Conservation (phyloP, 2,888 invertebrate genomes). For the Cheilosia vulpina region DNA sequence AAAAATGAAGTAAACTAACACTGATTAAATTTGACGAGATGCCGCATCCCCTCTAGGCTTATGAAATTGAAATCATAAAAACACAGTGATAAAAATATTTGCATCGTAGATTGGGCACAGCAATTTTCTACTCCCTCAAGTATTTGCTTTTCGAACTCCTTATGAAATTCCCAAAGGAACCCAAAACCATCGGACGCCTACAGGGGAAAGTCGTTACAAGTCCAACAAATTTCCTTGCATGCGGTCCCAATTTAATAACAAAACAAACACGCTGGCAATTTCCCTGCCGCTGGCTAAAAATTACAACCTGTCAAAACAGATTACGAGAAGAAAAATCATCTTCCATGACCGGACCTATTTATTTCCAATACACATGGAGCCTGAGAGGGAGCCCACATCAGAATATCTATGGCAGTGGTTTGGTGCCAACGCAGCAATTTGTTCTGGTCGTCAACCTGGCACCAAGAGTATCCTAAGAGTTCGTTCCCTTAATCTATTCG, state of each 20-base stretch:
- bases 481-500: conserved; percentile 58
- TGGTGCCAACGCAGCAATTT: conserved; percentile 48
- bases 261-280: conserved; percentile 43
- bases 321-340: conserved; percentile 51
- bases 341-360: conserved; percentile 23
- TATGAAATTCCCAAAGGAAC: neutral
- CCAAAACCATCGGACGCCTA: neutral
- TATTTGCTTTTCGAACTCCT: neutral
- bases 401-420: conserved; percentile 20
- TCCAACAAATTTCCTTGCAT: neutral
- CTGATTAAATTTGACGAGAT: too few relatives aligned
- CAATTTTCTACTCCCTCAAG: too few relatives aligned
- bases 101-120: too few relatives aligned
- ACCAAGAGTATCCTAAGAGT: conserved; percentile 29
- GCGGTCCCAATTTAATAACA: conserved; percentile 28
- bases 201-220: neutral
- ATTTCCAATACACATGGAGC: neutral
- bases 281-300: conserved; percentile 30
- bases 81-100: too few relatives aligned
- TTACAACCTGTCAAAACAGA: conserved; percentile 61
- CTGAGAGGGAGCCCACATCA: neutral
- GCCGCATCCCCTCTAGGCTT: too few relatives aligned
- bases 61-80: too few relatives aligned
- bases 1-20: too few relatives aligned
- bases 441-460: conserved; percentile 39